Base-by-base conservation (phyloP, 2,113 vertebrate species). In the Rhadina sibilatrix region DNA sequence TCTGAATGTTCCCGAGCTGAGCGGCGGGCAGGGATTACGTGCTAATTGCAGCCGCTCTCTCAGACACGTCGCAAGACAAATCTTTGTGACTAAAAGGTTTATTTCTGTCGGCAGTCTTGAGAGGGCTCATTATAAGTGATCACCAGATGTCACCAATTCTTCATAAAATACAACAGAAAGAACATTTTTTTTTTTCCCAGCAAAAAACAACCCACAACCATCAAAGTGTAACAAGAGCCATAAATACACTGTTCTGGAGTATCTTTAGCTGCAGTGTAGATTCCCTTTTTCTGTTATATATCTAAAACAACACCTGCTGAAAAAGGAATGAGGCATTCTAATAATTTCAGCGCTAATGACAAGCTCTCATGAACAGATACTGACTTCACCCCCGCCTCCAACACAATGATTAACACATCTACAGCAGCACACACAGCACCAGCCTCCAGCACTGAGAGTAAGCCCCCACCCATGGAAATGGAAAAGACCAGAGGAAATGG, bases 61-160 rank as follows among this genome's bases (percentile, higher is more conserved):
- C 16, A 19, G 50, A 90, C 7, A 5, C 0, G 0, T n/a, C 0
- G 3, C 22, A 35, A 76, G 87, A 87, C 49, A 79, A 83, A 79
- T 37, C 87, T 19, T 38, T 65, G 16, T 35, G 50, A 61, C 70
- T 82, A 28, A 69, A 85, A 76, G 66, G 35, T 63, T 89, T 87
- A 38, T 61, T 90, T 83, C 68, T 54, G 70, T 61, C 20, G 0
- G 63, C 57, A 77, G 79, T 44, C 86, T 86, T 90, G 71, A 92
- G 94, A 90, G 61, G 38, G 46, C 28, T 94, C 90, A 42, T 94
- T 91, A 63, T 24, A 83, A 86, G 40, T 12, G 33, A 91, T 94
- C 94, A 93, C 78, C 93, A 95, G 93, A 95, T 95, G 84, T 94
- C 93, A 96, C 63, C 66, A 83, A 85, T 90, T 90, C 78, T 80